These are phyloP conservation scores for Borostomias antarcticus DNA, from an alignment of 2,797 vertebrate genomes.

Conservation along the genomic window DNA sequence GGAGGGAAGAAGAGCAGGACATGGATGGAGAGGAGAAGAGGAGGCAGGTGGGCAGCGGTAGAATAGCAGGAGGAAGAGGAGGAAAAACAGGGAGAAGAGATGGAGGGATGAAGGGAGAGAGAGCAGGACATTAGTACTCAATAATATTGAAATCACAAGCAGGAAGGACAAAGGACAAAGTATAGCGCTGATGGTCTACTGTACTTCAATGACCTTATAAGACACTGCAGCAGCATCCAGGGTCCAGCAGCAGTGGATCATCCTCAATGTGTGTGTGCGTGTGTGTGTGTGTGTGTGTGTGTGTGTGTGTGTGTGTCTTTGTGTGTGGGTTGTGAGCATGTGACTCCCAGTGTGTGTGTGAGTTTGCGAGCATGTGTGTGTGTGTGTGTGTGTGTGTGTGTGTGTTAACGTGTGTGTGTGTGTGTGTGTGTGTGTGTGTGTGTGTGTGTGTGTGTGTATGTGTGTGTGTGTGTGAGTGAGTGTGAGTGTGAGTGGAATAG, in stretches of 20 bases:
- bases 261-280: no score
- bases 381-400: no score
- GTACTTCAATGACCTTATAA: slow-evolving; percentile 59
- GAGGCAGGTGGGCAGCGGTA: no score
- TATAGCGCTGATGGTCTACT: slow-evolving; percentile 63
- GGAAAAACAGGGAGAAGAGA: background rate
- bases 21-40: slow-evolving; percentile 4
- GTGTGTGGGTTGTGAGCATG: no score
- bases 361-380: no score
- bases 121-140: slow-evolving; percentile 24
- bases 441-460: no score
- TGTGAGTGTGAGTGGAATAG: background rate
- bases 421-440: no score
- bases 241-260: slow-evolving; percentile 8
- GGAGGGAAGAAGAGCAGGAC: background rate
- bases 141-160: slow-evolving; percentile 57
- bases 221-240: slow-evolving; percentile 51
- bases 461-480: background rate
- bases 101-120: slow-evolving; percentile 15
- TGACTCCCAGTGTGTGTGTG: no score
- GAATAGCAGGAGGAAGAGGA: no score
- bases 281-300: no score
- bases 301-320: slow-evolving; percentile 27
- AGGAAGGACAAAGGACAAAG: slow-evolving; percentile 54
- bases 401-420: slow-evolving; percentile 29